Conservation (phyloP, 2,888 invertebrate genomes). For the Proisotoma minuta region DNA sequence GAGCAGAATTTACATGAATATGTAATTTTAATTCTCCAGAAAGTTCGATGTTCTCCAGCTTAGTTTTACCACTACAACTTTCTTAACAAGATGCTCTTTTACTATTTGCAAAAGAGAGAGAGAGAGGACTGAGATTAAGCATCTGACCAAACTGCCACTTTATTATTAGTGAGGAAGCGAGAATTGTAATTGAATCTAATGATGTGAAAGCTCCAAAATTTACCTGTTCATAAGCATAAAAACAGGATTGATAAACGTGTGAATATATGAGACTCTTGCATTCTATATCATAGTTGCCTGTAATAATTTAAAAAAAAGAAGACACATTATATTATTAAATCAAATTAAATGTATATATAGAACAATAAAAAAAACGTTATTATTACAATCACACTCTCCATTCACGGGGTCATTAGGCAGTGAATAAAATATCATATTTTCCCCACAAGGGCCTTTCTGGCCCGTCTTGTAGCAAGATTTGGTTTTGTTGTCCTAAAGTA, state of each 20-base stretch:
- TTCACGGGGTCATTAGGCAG: constrained; percentile 35
- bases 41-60: constrained; percentile 4
- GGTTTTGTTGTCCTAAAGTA: constrained; percentile 44
- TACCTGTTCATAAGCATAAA: constrained; percentile 47
- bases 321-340: not conserved
- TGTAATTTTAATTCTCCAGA: constrained; percentile 17
- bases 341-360: not conserved
- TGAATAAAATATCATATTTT: constrained; percentile 47
- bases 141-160: too few species aligned
- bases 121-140: not conserved
- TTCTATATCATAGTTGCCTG: constrained; percentile 44
- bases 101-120: not conserved
- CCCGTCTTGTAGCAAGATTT: constrained; percentile 44
- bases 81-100: constrained; percentile 1
- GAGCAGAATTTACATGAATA: constrained; percentile 19
- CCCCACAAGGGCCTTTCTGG: constrained; percentile 46
- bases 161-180: too few species aligned
- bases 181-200: too few species aligned
- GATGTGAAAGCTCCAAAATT: too few species aligned
- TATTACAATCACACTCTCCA: constrained; percentile 45
- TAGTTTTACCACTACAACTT: constrained; percentile 3
- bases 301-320: not conserved
- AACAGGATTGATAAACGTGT: constrained; percentile 44
- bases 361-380: not conserved
- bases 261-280: constrained; percentile 46